Evolutionary conservation across 2,888 invertebrate genomes (phyloP).

Genomic region (Aleiodes leptofemur): DNA sequence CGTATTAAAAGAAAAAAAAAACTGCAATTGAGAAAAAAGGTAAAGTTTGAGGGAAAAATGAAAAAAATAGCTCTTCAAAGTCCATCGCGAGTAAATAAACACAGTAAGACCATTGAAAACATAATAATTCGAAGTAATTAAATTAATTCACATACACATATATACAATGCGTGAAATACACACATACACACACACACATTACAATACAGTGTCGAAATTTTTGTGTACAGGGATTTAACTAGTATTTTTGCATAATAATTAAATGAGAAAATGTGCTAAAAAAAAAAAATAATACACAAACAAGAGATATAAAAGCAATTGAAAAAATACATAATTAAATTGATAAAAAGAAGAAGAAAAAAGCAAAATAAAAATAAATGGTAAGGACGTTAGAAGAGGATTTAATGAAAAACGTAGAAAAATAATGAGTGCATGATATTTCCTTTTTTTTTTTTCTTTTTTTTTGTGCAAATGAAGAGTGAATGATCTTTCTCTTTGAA

Average conservation of each 20-base stretch:
- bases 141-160: not conserved
- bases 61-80: slow-evolving; percentile 62
- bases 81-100: slow-evolving; percentile 44
- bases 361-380: slow-evolving; percentile 27
- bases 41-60: slow-evolving; percentile 42
- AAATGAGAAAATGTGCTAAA: slow-evolving; percentile 45
- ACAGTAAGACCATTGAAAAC: no score
- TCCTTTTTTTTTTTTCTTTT: slow-evolving; percentile 7
- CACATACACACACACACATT: slow-evolving; percentile 28
- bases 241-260: slow-evolving; percentile 73
- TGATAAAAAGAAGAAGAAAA: not conserved
- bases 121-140: slow-evolving; percentile 21
- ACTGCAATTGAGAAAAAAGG: slow-evolving; percentile 29
- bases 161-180: slow-evolving; percentile 15
- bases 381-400: slow-evolving; percentile 39
- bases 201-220: slow-evolving; percentile 63
- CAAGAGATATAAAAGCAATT: slow-evolving; percentile 36
- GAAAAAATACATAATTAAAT: slow-evolving; percentile 27
- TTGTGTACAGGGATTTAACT: slow-evolving; percentile 73
- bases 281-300: not conserved
- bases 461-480: slow-evolving; percentile 26
- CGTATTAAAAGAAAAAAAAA: slow-evolving; percentile 37
- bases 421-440: slow-evolving; percentile 8
- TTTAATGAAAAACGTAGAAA: slow-evolving; percentile 19
- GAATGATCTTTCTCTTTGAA: slow-evolving; percentile 13